These are phyloP conservation scores for Augiades crinisus DNA, from an alignment of 2,888 invertebrate species.

Conservation along the genomic window DNA sequence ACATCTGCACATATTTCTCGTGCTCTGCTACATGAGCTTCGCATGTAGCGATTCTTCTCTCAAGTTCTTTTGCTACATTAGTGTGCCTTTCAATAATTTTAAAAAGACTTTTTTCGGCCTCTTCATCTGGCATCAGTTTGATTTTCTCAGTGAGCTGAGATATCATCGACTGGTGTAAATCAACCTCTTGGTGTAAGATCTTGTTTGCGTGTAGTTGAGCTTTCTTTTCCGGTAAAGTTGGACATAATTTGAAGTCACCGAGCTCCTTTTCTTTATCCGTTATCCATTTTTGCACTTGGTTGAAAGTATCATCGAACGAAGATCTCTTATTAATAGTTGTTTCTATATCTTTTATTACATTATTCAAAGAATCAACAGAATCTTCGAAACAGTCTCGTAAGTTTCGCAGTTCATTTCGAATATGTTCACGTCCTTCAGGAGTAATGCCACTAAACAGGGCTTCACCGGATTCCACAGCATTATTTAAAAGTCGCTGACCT, in stretches of 20 bases:
- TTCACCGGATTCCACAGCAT: slow-evolving; percentile 93
- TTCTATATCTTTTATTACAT: slow-evolving; percentile 93
- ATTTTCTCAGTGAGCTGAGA: slow-evolving; percentile 92
- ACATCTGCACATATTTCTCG: slow-evolving; percentile 89
- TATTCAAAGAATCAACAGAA: slow-evolving; percentile 91
- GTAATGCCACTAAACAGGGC: slow-evolving; percentile 92
- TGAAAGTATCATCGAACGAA: slow-evolving; percentile 95
- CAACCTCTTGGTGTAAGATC: slow-evolving; percentile 91
- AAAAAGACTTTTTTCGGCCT: slow-evolving; percentile 87
- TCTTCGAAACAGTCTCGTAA: slow-evolving; percentile 92
- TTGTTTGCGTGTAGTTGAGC: slow-evolving; percentile 90
- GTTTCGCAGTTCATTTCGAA: slow-evolving; percentile 90
- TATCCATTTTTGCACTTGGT: slow-evolving; percentile 94
- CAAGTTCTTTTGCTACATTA: slow-evolving; percentile 84
- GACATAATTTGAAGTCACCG: slow-evolving; percentile 86
- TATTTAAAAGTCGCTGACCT: slow-evolving; percentile 89
- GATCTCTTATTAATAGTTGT: slow-evolving; percentile 94
- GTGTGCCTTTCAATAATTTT: slow-evolving; percentile 88
- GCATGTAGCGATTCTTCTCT: slow-evolving; percentile 83
- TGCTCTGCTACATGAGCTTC: slow-evolving; percentile 90
- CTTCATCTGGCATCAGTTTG: slow-evolving; percentile 88
- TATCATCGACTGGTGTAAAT: slow-evolving; percentile 91
- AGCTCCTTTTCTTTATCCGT: slow-evolving; percentile 89
- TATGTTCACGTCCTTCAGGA: slow-evolving; percentile 92
- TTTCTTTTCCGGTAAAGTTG: slow-evolving; percentile 94